These are phyloP conservation scores for Peromyscus eremicus DNA, from an alignment of 2,797 vertebrate genomes.

Conservation along the genomic window DNA sequence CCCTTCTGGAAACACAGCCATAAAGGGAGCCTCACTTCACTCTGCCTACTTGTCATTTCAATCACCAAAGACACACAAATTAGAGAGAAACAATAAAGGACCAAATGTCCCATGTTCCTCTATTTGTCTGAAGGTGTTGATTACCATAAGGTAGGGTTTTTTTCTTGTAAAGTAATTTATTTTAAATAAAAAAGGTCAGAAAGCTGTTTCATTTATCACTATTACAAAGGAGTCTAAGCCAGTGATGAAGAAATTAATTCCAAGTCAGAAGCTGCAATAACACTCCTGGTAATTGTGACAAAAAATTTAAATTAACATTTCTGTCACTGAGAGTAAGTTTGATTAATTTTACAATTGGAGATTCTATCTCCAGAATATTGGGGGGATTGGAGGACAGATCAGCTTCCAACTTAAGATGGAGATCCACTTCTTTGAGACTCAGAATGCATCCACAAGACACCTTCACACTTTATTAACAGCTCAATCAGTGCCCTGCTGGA, in stretches of 20 bases:
- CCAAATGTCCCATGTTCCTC: slow-evolving; percentile 65
- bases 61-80: slow-evolving; percentile 58
- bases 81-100: slow-evolving; percentile 73
- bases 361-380: slow-evolving; percentile 89
- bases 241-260: slow-evolving; percentile 92
- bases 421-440: slow-evolving; percentile 88
- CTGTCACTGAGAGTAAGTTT: slow-evolving; percentile 90
- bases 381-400: slow-evolving; percentile 86
- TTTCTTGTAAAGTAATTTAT: slow-evolving; percentile 84
- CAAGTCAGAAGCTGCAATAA: slow-evolving; percentile 90
- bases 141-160: slow-evolving; percentile 87
- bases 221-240: slow-evolving; percentile 88
- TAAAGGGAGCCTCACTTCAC: not conserved
- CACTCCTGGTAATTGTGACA: slow-evolving; percentile 90
- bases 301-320: slow-evolving; percentile 93
- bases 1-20: slow-evolving; percentile 20
- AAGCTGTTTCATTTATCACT: slow-evolving; percentile 89
- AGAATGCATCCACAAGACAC: slow-evolving; percentile 89
- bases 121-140: slow-evolving; percentile 87
- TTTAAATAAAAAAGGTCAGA: slow-evolving; percentile 89
- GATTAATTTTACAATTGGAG: slow-evolving; percentile 93
- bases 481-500: slow-evolving; percentile 89
- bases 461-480: slow-evolving; percentile 94
- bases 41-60: slow-evolving; percentile 67
- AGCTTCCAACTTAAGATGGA: slow-evolving; percentile 90